Evolutionary conservation across 2,888 invertebrate genomes (phyloP).

Genomic region (Caenorhabditis afra): DNA sequence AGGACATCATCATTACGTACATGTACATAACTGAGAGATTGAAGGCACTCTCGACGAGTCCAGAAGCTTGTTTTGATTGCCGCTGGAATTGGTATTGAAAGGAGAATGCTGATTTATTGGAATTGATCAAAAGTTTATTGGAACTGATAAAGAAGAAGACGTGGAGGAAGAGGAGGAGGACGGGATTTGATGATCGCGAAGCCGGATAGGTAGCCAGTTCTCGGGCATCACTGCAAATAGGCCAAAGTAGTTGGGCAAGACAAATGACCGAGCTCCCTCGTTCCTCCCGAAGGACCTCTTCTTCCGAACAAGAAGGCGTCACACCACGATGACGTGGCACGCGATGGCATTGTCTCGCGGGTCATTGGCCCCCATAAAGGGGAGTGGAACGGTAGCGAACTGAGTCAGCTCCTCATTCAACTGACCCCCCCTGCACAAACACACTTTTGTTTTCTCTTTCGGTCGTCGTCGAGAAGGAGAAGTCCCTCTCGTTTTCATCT

Average conservation of each 20-base stretch:
- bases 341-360: conserved; percentile 18
- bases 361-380: conserved; percentile 10
- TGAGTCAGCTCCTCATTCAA: conserved; percentile 36
- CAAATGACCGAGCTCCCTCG: background rate
- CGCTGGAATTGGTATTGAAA: background rate
- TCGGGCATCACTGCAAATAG: conserved; percentile 34
- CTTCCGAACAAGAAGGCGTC: no score
- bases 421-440: conserved; percentile 6
- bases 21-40: conserved; percentile 48
- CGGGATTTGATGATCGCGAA: conserved; percentile 4
- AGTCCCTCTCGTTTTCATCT: conserved; percentile 18
- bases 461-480: background rate
- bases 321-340: conserved; percentile 42
- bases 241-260: conserved; percentile 40
- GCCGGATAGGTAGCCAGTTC: conserved; percentile 49
- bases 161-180: conserved; percentile 5
- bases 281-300: no score
- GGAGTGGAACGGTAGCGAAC: conserved; percentile 38
- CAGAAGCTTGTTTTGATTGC: conserved; percentile 4
- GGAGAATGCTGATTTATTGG: conserved; percentile 13
- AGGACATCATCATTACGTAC: conserved; percentile 52
- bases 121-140: conserved; percentile 33
- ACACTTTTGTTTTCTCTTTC: conserved; percentile 23
- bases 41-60: conserved; percentile 22
- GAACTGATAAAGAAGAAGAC: conserved; percentile 30